Evolutionary conservation across 2,888 invertebrate genomes (phyloP), one percentile per base, ranked within the genome.

Genomic region (Aspidapion aeneum): DNA sequence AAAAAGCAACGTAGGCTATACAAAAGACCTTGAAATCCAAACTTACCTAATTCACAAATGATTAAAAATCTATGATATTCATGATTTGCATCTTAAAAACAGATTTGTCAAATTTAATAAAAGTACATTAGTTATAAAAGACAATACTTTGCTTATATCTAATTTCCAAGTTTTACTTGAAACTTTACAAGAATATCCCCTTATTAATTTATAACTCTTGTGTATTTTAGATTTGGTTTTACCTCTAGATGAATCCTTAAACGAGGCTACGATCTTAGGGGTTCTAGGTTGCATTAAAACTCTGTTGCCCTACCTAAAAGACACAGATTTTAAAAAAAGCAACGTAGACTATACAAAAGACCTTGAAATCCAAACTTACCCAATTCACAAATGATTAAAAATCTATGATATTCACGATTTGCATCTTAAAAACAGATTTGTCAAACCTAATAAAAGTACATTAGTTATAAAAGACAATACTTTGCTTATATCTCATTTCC

Each of bases 401-500:
- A 83, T 93, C 35, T 93, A 91, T 77, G 89, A 91, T 78, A 82
- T 92, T 63, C 91, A 90, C 78, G 79, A 93, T 59, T 82, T 87
- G 74, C 90, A 89, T 79, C 83, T 88, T 62, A 82, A 83, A 21
- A 88, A 89, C 71, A 80, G n/a, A n/a, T n/a, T n/a, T n/a, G n/a
- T n/a, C n/a, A n/a, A n/a, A n/a, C n/a, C n/a, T n/a, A n/a, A n/a
- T n/a, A n/a, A n/a, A n/a, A n/a, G n/a, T n/a, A n/a, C n/a, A n/a
- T n/a, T n/a, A n/a, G n/a, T n/a, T n/a, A n/a, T n/a, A n/a, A n/a
- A n/a, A n/a, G n/a, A n/a, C n/a, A n/a, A n/a, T n/a, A n/a, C n/a
- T n/a, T n/a, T n/a, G n/a, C n/a, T n/a, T n/a, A n/a, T n/a, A n/a
- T n/a, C n/a, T n/a, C n/a, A n/a, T n/a, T n/a, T n/a, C n/a, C n/a